Percentiles rank a stretch among this genome's conserved stretches.
phyloP scores from a whole-genome alignment of 2,113 vertebrate genomes.

The Erythrocercus mccallii region DNA sequence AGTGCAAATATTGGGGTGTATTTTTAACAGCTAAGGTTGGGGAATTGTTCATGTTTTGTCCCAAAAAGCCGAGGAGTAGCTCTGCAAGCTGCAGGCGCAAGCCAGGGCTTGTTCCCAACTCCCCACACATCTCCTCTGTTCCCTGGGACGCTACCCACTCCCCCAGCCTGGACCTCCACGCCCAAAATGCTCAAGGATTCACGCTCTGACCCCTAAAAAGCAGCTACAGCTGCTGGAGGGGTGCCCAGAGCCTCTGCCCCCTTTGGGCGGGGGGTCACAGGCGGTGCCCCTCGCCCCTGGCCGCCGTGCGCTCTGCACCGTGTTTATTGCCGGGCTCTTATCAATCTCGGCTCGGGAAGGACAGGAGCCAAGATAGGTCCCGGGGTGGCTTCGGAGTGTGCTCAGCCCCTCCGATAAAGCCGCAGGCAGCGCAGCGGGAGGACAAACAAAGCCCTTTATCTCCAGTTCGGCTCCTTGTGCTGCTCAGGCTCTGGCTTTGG shows the following conservation, averaged over 20 bases:
- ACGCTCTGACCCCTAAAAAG: not conserved
- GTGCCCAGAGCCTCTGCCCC: not conserved
- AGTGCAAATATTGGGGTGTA: accelerated
- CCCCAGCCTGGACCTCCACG: accelerated
- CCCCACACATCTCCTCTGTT: not conserved
- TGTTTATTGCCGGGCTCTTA: not conserved
- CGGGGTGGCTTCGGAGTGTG: not conserved
- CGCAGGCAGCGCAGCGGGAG: not conserved
- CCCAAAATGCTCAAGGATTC: accelerated
- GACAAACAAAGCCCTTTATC: slow-evolving; percentile 29
- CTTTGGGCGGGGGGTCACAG: not conserved
- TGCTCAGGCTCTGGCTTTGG: not conserved
- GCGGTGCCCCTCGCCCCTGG: not conserved
- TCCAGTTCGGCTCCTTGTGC: not conserved
- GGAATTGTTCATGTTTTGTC: not conserved
- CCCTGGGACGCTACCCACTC: not conserved
- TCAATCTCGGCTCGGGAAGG: not conserved
- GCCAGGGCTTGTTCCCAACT: not conserved
- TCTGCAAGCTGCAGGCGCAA: accelerated
- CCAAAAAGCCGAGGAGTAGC: not conserved
- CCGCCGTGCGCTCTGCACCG: not conserved
- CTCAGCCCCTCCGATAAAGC: not conserved
- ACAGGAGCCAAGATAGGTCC: not conserved
- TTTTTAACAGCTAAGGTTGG: not conserved
- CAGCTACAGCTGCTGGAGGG: not conserved